phyloP scores from a whole-genome alignment of 2,888 invertebrate species.

The Orchestes rusci region DNA sequence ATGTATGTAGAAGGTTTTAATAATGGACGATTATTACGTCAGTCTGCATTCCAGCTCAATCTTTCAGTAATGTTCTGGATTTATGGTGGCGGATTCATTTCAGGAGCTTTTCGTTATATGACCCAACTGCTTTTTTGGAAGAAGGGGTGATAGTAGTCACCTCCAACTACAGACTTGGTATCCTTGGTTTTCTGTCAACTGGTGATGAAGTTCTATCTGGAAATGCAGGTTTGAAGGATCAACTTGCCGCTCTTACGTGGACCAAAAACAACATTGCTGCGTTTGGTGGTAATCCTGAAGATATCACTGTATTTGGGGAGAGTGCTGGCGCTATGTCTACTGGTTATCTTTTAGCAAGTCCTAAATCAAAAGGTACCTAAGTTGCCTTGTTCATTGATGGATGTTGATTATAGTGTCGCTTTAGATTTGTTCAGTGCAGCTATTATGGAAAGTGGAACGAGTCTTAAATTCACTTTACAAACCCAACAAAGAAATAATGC shows the following conservation, averaged over 20 bases:
- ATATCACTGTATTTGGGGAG: constrained; percentile 26
- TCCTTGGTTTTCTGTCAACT: constrained; percentile 30
- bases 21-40: neutral
- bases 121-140: constrained; percentile 25
- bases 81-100: constrained; percentile 17
- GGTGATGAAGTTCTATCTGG: constrained; percentile 25
- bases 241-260: constrained; percentile 25
- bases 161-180: constrained; percentile 31
- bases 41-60: constrained; percentile 3
- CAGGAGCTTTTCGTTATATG: constrained; percentile 9
- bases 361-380: constrained; percentile 13
- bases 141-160: constrained; percentile 33
- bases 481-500: constrained; percentile 19
- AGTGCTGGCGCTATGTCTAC: constrained; percentile 28
- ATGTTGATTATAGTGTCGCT: constrained; percentile 2
- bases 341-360: constrained; percentile 24
- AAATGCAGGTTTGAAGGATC: constrained; percentile 27
- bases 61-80: constrained; percentile 38
- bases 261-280: constrained; percentile 22
- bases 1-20: constrained; percentile 2
- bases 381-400: too few species aligned
- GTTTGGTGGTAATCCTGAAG: constrained; percentile 26
- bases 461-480: constrained; percentile 17
- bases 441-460: constrained; percentile 27
- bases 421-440: constrained; percentile 26